A percentile compares a stretch with the other conserved stretches of the same genome.
phyloP scores from a whole-genome alignment of 1,140 invertebrate genomes.

The Solen grandis region DNA sequence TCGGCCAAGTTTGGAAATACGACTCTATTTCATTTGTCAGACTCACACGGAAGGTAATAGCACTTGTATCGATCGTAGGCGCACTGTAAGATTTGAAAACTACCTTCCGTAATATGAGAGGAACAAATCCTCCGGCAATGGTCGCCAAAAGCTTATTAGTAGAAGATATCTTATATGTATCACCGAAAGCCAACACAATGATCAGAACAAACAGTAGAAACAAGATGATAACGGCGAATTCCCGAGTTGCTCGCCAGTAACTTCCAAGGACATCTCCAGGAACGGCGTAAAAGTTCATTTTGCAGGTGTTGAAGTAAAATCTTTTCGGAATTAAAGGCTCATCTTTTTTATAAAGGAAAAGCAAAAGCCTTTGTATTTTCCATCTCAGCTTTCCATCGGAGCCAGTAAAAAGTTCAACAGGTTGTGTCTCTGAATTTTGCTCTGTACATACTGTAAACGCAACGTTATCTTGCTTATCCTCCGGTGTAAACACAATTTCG shows the following conservation, averaged over 20 bases:
- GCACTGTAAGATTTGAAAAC: too few relatives aligned
- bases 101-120: too few relatives aligned
- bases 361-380: too few relatives aligned
- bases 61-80: too few relatives aligned
- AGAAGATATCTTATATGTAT: slow-evolving; percentile 44
- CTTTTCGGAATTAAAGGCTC: slow-evolving; percentile 38
- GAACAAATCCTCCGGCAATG: slow-evolving; percentile 54
- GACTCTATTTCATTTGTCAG: too few relatives aligned
- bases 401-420: not conserved
- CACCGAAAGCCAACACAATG: too few relatives aligned
- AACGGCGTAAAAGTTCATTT: too few relatives aligned
- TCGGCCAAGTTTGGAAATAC: too few relatives aligned
- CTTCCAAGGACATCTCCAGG: not conserved
- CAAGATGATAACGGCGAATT: slow-evolving; percentile 35
- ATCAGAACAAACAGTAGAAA: slow-evolving; percentile 53
- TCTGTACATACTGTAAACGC: slow-evolving; percentile 54
- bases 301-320: too few relatives aligned
- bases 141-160: slow-evolving; percentile 54
- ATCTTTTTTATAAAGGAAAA: slow-evolving; percentile 46
- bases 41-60: too few relatives aligned
- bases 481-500: slow-evolving; percentile 43
- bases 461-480: slow-evolving; percentile 58
- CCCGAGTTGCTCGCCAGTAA: slow-evolving; percentile 11
- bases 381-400: not conserved
- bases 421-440: not conserved